Conservation (phyloP, 2,113 vertebrate species). For the Baryphthengus martii region DNA sequence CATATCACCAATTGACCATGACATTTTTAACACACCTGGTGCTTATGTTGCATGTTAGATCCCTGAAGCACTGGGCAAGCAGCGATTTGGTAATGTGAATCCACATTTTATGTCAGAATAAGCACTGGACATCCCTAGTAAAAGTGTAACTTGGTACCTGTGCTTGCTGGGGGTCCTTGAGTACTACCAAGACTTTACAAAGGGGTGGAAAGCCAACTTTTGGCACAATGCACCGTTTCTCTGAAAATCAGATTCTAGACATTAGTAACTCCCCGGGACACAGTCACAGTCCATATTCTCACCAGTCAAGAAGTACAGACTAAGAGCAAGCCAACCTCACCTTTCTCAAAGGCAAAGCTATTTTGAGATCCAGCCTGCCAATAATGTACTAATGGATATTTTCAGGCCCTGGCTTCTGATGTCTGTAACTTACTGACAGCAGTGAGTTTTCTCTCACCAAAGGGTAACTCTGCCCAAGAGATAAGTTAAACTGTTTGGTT, state of each 20-base stretch:
- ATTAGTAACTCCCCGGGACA: neutral
- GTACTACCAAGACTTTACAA: neutral
- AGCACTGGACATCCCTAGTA: neutral
- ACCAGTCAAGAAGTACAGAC: neutral
- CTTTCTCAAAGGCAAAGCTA: neutral
- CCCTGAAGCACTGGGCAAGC: neutral
- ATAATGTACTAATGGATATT: neutral
- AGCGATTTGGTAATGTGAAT: neutral
- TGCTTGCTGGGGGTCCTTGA: neutral
- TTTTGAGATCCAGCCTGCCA: neutral
- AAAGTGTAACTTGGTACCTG: neutral
- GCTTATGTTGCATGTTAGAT: neutral
- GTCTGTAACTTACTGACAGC: neutral
- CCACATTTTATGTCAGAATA: neutral
- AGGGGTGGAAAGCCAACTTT: neutral
- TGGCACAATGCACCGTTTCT: neutral
- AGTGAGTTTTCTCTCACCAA: neutral
- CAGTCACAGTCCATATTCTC: neutral
- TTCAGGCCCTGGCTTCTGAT: conserved; percentile 3
- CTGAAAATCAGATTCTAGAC: neutral
- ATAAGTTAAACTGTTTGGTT: neutral
- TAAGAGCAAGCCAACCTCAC: neutral
- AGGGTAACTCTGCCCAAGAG: neutral
- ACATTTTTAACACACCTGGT: neutral
- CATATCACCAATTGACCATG: neutral